Conservation (phyloP, 1,140 invertebrate species). For the Pemphigus obesinymphae region DNA sequence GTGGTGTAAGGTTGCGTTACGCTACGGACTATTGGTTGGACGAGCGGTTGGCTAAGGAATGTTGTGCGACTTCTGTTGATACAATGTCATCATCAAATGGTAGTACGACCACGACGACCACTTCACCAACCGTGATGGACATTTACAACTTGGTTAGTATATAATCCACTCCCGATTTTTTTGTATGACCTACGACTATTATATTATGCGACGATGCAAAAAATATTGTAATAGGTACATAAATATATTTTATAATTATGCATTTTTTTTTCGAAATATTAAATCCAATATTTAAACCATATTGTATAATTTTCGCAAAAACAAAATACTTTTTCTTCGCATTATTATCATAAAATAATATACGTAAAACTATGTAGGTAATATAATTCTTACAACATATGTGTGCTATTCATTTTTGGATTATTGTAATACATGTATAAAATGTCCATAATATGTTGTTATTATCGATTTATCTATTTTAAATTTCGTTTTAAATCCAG, state of each 20-base stretch:
- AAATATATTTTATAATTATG: neutral
- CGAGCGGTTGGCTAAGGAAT: conserved; percentile 64
- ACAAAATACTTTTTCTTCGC: too few relatives aligned
- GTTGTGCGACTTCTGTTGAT: neutral
- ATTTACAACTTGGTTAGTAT: conserved; percentile 74
- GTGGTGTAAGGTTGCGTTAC: conserved; percentile 61
- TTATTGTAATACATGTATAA: too few relatives aligned
- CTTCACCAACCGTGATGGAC: conserved; percentile 49
- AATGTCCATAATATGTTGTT: too few relatives aligned
- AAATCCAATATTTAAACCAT: too few relatives aligned
- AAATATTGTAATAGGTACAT: too few relatives aligned
- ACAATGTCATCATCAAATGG: conserved; percentile 46
- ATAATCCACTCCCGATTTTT: neutral
- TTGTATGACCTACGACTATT: neutral
- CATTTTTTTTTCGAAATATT: conserved; percentile 33
- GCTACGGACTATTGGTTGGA: conserved; percentile 75
- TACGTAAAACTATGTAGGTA: too few relatives aligned
- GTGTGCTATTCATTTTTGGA: too few relatives aligned
- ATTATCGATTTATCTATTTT: too few relatives aligned
- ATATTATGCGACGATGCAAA: neutral
- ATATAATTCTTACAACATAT: too few relatives aligned
- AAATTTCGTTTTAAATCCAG: too few relatives aligned
- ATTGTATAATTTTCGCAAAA: too few relatives aligned
- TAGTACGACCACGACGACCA: neutral
- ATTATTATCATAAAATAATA: too few relatives aligned